Base-by-base conservation (phyloP, 2,888 invertebrate species). In the Lepetodrilus schrolli region DNA sequence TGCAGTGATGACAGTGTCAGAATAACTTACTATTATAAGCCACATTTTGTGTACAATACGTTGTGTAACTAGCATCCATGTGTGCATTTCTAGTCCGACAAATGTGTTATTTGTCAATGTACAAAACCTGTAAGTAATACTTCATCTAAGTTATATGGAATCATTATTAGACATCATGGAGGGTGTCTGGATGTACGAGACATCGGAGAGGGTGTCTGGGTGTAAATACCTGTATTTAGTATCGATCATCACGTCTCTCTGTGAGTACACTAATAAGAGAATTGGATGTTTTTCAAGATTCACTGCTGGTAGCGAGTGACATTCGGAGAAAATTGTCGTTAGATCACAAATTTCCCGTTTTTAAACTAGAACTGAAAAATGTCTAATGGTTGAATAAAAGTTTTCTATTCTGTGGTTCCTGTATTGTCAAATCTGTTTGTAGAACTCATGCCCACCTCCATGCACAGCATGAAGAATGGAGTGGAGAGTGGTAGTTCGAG, bases 331-430 rank as follows among this genome's bases (percentile, higher is more conserved):
- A 58, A 30, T 58, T 58, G 58, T 58, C 58, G 34, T 23, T 58
- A 58, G 58, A 58, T 23, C 17, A 58, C 30, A 58, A 58, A 30
- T 17, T 58, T 58, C 34, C 58, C 58, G 26, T 34, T 58, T 34
- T 58, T 26, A 30, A 34, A 58, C 34, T 58, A 58, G 58, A 30
- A 58, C 17, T 30, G 26, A 17, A 21, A 17, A n/a, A 58, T 58
- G 58, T 58, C 58, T 58, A 30, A 58, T 58, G 58, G 58, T 58
- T 58, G 58, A 58, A 58, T 58, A 58, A 58, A 48, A 58, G 58
- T 58, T 58, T 58, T 58, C 58, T 58, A 58, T 58, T 58, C 58
- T 58, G 34, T 58, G n/a, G n/a, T n/a, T n/a, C n/a, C n/a, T n/a
- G n/a, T n/a, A n/a, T n/a, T n/a, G n/a, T n/a, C n/a, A n/a, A n/a